Base-by-base conservation (phyloP, 2,797 vertebrate genomes). In the Amazona finschi region DNA sequence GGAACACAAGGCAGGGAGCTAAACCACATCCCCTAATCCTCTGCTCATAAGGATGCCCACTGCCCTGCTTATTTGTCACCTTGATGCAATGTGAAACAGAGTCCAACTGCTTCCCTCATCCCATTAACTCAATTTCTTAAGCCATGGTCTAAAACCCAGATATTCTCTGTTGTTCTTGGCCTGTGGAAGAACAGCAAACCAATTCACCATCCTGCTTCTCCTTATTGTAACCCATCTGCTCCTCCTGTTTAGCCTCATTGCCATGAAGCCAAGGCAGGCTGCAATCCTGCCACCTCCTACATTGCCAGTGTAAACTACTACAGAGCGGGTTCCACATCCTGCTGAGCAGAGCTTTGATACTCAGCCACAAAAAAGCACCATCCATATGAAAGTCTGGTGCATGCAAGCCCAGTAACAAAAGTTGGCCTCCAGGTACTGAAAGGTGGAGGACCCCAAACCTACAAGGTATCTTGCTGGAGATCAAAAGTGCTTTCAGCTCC, bases 401-500 rank as follows among this genome's bases (percentile, higher is more conserved):
- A 0, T 4, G 11, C 44, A 67, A 57, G 2, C 9, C n/a, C 39
- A 6, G 17, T 5, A 39, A 43, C 3, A 15, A 28, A 22, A 0
- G 3, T 14, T 24, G 30, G 50, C 13, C 12, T 41, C 38, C 82
- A 30, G 17, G 2, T 44, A 44, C 43, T 46, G 74, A 39, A 77
- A 70, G 20, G 6, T 14, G 15, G 18, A 91, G 20, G 6, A 15
- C 15, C 11, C 27, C 4, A 18, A 36, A 4, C 13, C 9, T 52
- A 27, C 30, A 12, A 49, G 27, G 16, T 5, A 11, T 8, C 31
- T 41, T 60, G 17, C 19, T 10, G 9, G 43, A 85, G 19, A 39
- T 25, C 76, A 31, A 41, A 89, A 43, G 15, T 7, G 20, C 9
- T 53, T 41, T 44, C 73, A 66, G 53, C 16, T 84, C 33, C 25